Evolutionary conservation across 2,797 vertebrate species (phyloP), one percentile per base, ranked within the genome.

Genomic region (Oryzias sinensis): DNA sequence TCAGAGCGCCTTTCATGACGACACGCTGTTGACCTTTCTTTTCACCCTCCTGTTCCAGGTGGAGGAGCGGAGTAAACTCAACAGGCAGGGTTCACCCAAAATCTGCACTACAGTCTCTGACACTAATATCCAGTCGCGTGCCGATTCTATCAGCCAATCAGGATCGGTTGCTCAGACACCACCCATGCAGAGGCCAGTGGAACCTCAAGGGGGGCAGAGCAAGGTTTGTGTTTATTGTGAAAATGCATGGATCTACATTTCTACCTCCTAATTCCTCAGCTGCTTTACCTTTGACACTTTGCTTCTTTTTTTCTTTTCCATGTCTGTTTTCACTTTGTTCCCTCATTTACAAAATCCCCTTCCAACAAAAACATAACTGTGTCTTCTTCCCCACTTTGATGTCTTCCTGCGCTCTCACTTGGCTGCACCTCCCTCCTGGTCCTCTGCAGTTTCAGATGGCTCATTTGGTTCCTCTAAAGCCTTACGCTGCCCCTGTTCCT

Each of bases 161-260:
- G 92, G 89, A 68, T 81, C 52, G 15, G 80, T 62, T 51, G 87
- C 92, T 4, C 94, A 96, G 82, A 97, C 95, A 8, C 95, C 95
- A 11, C 95, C 95, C 16, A 95, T 96, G 92, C 95, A 97, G 87
- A 92, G 95, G 69, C 94, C 95, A 0, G 94, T 96, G 5, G 95
- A 97, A 77, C 94, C 94, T 49, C 95, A 96, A 79, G 95, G 95
- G 22, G 94, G 94, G 37, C 94, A 94, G 61, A 92, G 95, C 84
- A 97, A 97, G 94, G 95, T 97, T 79, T 74, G 91, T 78, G 53
- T 43, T 56, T 45, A 37, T 37, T 37, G 33, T 37, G 33, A 13
- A 8, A 56, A 4, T 17, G 46, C 27, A 14, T 27, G 27, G 5
- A 68, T 7, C 16, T 56, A 37, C 46, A 24, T 67, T 49, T 68